phyloP scores from a whole-genome alignment of 1,140 invertebrate genomes.

The Eueides isabella region DNA sequence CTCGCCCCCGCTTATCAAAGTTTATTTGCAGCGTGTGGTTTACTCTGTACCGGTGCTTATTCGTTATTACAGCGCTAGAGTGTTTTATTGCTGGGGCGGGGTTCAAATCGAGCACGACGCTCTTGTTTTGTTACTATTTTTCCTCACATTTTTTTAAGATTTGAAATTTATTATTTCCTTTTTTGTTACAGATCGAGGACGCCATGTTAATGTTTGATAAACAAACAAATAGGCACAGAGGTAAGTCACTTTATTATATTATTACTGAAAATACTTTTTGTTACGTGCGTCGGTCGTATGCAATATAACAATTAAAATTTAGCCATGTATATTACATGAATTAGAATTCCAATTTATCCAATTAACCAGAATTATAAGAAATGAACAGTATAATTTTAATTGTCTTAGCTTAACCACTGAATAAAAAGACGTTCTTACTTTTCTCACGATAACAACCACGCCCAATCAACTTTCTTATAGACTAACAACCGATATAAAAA shows the following conservation, averaged over 20 bases:
- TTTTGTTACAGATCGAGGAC: conserved; percentile 98
- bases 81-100: conserved; percentile 80
- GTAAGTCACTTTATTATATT: conserved; percentile 85
- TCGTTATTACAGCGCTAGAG: conserved; percentile 80
- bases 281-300: background rate
- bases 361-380: no score
- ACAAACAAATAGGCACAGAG: conserved; percentile 99
- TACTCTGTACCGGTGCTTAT: conserved; percentile 81
- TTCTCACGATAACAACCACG: conserved; percentile 46
- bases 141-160: conserved; percentile 59
- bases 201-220: conserved; percentile 99
- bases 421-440: no score
- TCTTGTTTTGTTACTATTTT: conserved; percentile 76
- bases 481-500: conserved; percentile 28
- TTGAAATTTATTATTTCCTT: conserved; percentile 69
- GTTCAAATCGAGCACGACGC: conserved; percentile 73
- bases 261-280: no score
- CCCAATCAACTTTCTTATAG: conserved; percentile 39
- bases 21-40: conserved; percentile 82
- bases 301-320: background rate
- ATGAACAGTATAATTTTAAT: no score
- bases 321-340: background rate
- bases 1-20: conserved; percentile 81
- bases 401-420: no score
- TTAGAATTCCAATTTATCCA: no score